Percentiles rank a stretch among this genome's conserved stretches.
Evolutionary conservation across 2,888 invertebrate genomes (phyloP).

Genomic region (Ectemnius cavifrons): DNA sequence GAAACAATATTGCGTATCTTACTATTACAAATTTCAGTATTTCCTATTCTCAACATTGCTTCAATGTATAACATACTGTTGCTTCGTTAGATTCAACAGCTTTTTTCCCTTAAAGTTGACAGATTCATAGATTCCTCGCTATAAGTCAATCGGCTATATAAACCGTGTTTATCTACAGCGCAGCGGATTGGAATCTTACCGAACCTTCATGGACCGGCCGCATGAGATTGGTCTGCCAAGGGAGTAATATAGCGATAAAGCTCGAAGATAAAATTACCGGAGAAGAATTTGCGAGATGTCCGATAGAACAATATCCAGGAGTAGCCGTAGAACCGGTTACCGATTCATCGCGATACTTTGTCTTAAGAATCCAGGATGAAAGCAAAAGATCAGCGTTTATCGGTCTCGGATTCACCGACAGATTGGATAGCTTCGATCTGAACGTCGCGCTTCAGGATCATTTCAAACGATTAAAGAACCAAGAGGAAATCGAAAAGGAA

Average conservation of each 20-base stretch:
- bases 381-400: constrained; percentile 96
- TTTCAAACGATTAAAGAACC: constrained; percentile 95
- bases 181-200: constrained; percentile 99
- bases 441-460: constrained; percentile 99
- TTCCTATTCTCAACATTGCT: neutral
- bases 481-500: constrained; percentile 89
- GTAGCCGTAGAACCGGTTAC: constrained; percentile 96
- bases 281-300: constrained; percentile 97
- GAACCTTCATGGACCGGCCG: constrained; percentile 99
- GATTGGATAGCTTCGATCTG: constrained; percentile 99
- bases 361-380: constrained; percentile 95
- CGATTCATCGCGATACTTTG: constrained; percentile 99
- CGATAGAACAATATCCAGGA: constrained; percentile 97
- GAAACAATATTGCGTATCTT: constrained; percentile 4
- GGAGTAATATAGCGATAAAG: constrained; percentile 92
- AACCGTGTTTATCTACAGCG: constrained; percentile 82
- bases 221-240: constrained; percentile 94
- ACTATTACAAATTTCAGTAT: neutral
- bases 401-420: constrained; percentile 97
- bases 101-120: neutral
- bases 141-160: neutral
- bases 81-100: neutral
- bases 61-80: neutral
- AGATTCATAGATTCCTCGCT: neutral
- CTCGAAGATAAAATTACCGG: constrained; percentile 96